Evolutionary conservation across 1,140 invertebrate genomes (phyloP).

Genomic region (Bombus vancouverensis): DNA sequence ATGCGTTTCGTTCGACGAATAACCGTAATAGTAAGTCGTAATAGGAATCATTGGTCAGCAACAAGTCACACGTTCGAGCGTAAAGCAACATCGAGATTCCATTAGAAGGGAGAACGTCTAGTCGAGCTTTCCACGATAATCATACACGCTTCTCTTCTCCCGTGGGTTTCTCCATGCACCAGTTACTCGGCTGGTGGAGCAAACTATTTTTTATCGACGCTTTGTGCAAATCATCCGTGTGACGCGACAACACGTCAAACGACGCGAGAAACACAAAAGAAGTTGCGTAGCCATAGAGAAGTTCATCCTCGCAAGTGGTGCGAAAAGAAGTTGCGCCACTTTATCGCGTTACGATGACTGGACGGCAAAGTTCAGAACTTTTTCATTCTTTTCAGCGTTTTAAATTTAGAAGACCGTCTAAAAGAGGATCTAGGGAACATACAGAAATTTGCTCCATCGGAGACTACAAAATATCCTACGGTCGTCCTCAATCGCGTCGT

Average conservation of each 20-base stretch:
- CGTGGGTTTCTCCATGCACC: background rate
- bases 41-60: background rate
- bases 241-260: background rate
- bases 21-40: background rate
- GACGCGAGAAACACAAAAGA: background rate
- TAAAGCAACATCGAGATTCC: background rate
- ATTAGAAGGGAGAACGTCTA: background rate
- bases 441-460: too few relatives aligned
- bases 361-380: background rate
- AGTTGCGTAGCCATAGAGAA: background rate
- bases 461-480: too few relatives aligned
- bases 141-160: background rate
- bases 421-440: too few relatives aligned
- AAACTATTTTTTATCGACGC: constrained; percentile 34
- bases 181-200: background rate
- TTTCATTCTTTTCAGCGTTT: too few relatives aligned
- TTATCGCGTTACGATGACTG: background rate
- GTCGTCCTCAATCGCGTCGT: too few relatives aligned
- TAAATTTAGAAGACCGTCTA: too few relatives aligned
- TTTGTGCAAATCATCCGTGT: constrained; percentile 15
- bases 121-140: background rate
- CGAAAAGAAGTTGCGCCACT: background rate
- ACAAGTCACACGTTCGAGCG: background rate
- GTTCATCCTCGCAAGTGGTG: background rate
- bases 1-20: too few relatives aligned